Evolutionary conservation across 2,888 invertebrate species (phyloP), one percentile per base, ranked within the genome.

Genomic region (Chaetoderma sp.): DNA sequence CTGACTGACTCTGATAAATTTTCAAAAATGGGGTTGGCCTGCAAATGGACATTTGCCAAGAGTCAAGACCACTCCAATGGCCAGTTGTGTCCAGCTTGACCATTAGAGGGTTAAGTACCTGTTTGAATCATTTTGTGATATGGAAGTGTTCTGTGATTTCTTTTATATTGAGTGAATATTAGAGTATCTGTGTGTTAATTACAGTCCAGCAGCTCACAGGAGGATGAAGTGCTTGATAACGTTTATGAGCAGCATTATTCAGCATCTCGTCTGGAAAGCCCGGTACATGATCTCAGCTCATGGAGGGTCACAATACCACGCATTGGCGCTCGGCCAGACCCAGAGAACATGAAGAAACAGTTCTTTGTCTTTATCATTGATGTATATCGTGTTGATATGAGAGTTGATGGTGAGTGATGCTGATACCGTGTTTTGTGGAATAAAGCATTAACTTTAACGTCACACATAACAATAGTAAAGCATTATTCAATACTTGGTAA

Each of bases 301-400:
- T 92, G 92, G 92, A 86, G 90, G 68, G 90, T 92, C 0, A 89
- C 90, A 13, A 90, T 92, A 58, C 89, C 91, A 0, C 87, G 88
- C 60, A 88, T 90, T 1, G 88, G 89, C 55, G 82, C 84, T 47
- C 77, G 83, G 52, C 75, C 85, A 6, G 88, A 89, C 73, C 79
- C 79, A 4, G 82, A 83, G 18, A 82, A 86, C 56, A 80, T 78
- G 18, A 83, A 83, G 65, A 88, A 87, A 73, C 76, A 76, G 45
- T 82, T 77, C 66, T 84, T 84, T 70, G 83, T 86, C 5, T 89
- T 88, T 72, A 81, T 84, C 47, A 85, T 89, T 32, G 86, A 88
- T 68, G 84, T 89, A 72, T 77, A 85, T 58, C 68, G 87, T 18
- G 82, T 86, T 16, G 87, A 87, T 71, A 74, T 80, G 10, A 59